A percentile compares a stretch with the other conserved stretches of the same genome.
Evolutionary conservation across 2,888 invertebrate genomes (phyloP).

Genomic region (Cylloceria caligata): DNA sequence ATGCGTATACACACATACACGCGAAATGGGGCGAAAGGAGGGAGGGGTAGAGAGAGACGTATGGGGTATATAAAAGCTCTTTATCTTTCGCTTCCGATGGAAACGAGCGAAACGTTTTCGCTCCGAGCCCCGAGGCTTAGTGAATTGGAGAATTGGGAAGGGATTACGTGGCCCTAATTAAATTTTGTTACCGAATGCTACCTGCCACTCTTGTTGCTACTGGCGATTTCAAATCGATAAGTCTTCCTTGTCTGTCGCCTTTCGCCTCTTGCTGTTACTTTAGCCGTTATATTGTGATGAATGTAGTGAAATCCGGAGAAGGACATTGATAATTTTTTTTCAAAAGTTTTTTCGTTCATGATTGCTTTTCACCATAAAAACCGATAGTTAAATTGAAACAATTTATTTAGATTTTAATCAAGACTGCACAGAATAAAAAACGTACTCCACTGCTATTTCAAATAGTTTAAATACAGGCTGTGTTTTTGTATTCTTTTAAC

Average conservation of each 20-base stretch:
- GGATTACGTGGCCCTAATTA: slow-evolving; percentile 78
- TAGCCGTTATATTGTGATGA: not conserved
- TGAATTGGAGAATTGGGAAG: slow-evolving; percentile 76
- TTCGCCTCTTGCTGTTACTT: slow-evolving; percentile 22
- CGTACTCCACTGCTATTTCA: no score
- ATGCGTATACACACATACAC: not conserved
- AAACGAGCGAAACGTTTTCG: slow-evolving; percentile 61
- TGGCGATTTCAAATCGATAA: slow-evolving; percentile 65
- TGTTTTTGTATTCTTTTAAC: no score
- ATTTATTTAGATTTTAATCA: no score
- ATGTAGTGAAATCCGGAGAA: not conserved
- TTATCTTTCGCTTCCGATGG: slow-evolving; percentile 45
- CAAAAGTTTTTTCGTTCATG: not conserved
- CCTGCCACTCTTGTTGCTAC: slow-evolving; percentile 66
- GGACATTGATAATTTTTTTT: not conserved
- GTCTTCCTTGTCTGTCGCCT: slow-evolving; percentile 36
- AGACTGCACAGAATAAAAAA: no score
- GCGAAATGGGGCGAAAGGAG: not conserved
- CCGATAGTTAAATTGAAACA: no score
- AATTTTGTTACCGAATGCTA: slow-evolving; percentile 74
- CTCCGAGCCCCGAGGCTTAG: slow-evolving; percentile 43
- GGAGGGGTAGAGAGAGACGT: slow-evolving; percentile 8
- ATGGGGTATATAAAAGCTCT: slow-evolving; percentile 42
- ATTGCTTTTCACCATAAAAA: no score
- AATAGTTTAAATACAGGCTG: no score